Conservation (phyloP, 2,113 vertebrate genomes). For the Indri indri region DNA sequence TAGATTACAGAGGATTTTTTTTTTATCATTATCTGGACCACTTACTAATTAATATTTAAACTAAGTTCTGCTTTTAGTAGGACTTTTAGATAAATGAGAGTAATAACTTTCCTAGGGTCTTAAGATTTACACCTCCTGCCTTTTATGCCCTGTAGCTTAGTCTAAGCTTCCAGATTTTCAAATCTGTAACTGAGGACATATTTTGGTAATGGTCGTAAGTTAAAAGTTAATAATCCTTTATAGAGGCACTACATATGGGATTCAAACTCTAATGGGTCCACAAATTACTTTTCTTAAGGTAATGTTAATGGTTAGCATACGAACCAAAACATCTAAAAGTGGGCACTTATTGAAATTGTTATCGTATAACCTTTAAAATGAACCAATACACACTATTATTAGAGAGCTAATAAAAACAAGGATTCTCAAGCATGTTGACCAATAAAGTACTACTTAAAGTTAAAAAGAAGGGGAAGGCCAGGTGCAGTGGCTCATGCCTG, state of each 20-base stretch:
- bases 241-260: neutral
- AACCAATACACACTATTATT: neutral
- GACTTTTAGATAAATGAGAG: neutral
- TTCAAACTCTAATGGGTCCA: neutral
- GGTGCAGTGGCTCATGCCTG: too few relatives aligned
- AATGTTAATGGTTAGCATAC: neutral
- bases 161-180: neutral
- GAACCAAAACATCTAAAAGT: neutral
- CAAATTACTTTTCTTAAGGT: neutral
- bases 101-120: neutral
- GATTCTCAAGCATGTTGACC: neutral
- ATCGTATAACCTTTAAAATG: neutral
- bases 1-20: neutral
- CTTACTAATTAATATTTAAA: neutral
- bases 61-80: neutral
- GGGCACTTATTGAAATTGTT: neutral
- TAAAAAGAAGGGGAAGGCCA: too few relatives aligned
- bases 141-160: neutral
- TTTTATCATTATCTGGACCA: neutral
- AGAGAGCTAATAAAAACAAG: slow-evolving; percentile 27
- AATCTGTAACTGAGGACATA: neutral
- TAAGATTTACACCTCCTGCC: neutral
- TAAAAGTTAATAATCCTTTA: slow-evolving; percentile 19
- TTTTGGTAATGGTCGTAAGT: neutral
- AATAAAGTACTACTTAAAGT: neutral